Base-by-base conservation (phyloP, 2,797 vertebrate genomes). In the Cossypha heuglini region DNA sequence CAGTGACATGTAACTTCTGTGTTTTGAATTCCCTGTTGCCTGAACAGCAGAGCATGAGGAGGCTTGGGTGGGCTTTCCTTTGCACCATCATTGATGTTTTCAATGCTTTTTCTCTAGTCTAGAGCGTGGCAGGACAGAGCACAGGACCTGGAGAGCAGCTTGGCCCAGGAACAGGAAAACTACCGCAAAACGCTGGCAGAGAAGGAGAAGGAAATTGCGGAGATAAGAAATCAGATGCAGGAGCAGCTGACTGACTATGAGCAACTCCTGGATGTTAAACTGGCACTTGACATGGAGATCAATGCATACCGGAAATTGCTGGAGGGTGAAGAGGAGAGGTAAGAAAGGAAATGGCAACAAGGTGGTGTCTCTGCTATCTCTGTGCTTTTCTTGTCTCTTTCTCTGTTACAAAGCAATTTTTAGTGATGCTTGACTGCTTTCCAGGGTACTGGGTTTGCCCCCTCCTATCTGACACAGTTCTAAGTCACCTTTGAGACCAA, bases 231-330 rank as follows among this genome's bases (percentile, higher is more conserved):
- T 79, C 98, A 97, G 95, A 99, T 99, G 98, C 98, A 99, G 93
- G 97, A 98, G 5, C 99, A 99, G 91, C 97, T 99, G 80, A 98
- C 94, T 3, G 98, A 99, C 45, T 99, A 99, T 0, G 98, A 99
- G 31, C 98, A 99, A 73, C 98, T 99, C 79, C 97, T 99, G 81
- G 99, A 99, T 66, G 98, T 99, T 11, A 99, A 99, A 85, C 97
- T 99, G 81, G 98, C 99, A 19, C 97, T 99, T 86, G 99, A 99
- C 98, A 98, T 99, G 98, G 99, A 99, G 97, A 99, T 99, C 95
- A 98, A 85, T 25, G 98, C 99, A 57, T 99, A 99, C 69, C 97
- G 99, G 88, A 99, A 99, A 58, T 97, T 99, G 38, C 95, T 99
- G 88, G 99, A 99, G 90, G 98, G 98, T 37, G 99, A 99, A 94